phyloP scores from a whole-genome alignment of 2,113 vertebrate genomes.

The Phrynocephalus versicolor region DNA sequence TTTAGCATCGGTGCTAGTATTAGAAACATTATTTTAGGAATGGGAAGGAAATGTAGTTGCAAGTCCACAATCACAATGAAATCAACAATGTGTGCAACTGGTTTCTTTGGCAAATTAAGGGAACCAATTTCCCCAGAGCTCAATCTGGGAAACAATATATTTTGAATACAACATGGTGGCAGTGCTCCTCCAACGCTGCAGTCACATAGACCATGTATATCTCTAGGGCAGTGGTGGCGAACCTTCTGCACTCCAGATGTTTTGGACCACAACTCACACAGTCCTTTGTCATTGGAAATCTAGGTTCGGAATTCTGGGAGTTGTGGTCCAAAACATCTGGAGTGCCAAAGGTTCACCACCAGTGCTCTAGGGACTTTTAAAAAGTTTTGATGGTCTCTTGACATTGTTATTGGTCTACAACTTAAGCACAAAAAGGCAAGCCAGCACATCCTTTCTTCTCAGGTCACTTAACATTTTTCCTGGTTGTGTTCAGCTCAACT shows the following conservation, averaged over 20 bases:
- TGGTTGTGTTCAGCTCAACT: neutral
- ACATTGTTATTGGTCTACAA: neutral
- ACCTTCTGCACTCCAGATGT: too few relatives aligned
- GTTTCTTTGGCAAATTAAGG: neutral
- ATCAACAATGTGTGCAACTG: neutral
- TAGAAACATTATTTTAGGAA: too few relatives aligned
- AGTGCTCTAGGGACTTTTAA: neutral
- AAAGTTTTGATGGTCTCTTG: neutral
- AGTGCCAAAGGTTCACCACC: too few relatives aligned
- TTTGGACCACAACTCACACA: too few relatives aligned
- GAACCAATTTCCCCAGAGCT: neutral
- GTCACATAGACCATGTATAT: neutral
- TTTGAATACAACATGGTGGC: neutral
- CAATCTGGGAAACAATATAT: neutral
- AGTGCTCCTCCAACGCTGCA: neutral
- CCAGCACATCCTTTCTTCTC: neutral
- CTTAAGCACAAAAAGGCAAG: neutral
- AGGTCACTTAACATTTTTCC: neutral
- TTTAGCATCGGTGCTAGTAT: neutral
- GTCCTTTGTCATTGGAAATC: too few relatives aligned
- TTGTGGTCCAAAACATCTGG: too few relatives aligned
- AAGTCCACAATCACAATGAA: neutral
- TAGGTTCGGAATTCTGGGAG: too few relatives aligned
- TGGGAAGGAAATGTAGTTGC: neutral
- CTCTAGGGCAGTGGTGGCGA: too few relatives aligned